These are phyloP conservation scores for Elaphurus davidianus DNA, from an alignment of 2,113 vertebrate genomes.

Conservation along the genomic window DNA sequence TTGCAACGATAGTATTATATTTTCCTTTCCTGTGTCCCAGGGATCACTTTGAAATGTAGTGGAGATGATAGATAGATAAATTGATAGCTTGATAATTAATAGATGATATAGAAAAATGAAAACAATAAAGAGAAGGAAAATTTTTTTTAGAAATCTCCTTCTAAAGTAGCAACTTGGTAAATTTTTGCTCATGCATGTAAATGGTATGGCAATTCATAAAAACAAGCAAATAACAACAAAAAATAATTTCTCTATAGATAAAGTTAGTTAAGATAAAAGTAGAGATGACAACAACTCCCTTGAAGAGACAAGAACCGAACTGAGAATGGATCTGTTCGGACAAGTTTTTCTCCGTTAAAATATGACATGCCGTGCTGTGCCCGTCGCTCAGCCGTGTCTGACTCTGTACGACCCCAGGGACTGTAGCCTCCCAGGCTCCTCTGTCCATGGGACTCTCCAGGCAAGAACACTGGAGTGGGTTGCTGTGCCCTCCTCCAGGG, in stretches of 20 bases:
- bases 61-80: background rate
- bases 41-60: background rate
- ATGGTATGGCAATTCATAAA: background rate
- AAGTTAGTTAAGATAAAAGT: background rate
- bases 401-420: background rate
- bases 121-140: background rate
- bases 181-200: background rate
- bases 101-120: background rate
- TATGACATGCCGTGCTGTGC: fast-evolving
- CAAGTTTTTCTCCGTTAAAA: background rate
- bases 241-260: background rate
- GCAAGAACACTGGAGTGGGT: background rate
- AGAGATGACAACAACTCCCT: background rate
- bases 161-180: background rate
- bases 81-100: background rate
- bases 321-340: fast-evolving
- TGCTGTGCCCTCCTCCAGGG: background rate
- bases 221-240: background rate
- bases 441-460: background rate
- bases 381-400: background rate
- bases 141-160: background rate
- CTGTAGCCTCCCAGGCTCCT: background rate
- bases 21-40: background rate
- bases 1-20: background rate
- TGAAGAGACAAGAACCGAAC: background rate